These are phyloP conservation scores for Callipepla californica DNA, from an alignment of 2,113 vertebrate genomes.

Conservation along the genomic window DNA sequence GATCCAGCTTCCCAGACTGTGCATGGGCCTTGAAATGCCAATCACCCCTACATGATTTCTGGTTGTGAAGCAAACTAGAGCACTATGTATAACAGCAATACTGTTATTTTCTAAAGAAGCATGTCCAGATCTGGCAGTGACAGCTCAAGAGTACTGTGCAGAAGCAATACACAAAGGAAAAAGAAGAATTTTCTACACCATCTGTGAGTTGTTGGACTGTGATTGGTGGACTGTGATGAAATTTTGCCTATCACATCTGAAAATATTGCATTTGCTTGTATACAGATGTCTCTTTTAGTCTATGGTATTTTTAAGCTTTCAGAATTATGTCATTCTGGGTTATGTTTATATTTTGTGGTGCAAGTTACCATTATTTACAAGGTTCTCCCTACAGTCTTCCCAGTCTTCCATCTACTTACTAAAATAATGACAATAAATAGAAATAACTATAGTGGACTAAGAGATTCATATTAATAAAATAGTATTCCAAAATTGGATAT, in stretches of 20 bases:
- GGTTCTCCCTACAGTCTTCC: background rate
- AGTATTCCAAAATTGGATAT: background rate
- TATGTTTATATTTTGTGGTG: background rate
- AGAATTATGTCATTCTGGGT: background rate
- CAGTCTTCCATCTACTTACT: background rate
- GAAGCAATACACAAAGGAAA: constrained; percentile 58
- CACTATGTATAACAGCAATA: constrained; percentile 64
- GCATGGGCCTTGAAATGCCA: constrained; percentile 76
- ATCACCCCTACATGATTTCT: constrained; percentile 69
- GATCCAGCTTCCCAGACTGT: constrained; percentile 69
- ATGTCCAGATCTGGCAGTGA: constrained; percentile 78
- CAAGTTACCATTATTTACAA: background rate
- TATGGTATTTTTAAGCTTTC: background rate
- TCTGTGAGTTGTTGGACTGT: fast-evolving
- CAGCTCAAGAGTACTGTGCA: constrained; percentile 41
- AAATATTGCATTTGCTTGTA: background rate
- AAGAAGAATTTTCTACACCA: constrained; percentile 41
- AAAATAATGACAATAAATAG: background rate
- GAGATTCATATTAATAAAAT: background rate
- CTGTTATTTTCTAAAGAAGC: constrained; percentile 81
- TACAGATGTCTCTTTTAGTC: background rate
- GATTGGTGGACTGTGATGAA: background rate
- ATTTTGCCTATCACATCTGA: background rate
- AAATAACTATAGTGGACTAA: background rate
- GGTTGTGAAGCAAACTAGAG: constrained; percentile 65